A percentile compares a stretch with the other conserved stretches of the same genome.
phyloP scores from a whole-genome alignment of 2,113 vertebrate genomes.

The Dendrocopos noguchii region DNA sequence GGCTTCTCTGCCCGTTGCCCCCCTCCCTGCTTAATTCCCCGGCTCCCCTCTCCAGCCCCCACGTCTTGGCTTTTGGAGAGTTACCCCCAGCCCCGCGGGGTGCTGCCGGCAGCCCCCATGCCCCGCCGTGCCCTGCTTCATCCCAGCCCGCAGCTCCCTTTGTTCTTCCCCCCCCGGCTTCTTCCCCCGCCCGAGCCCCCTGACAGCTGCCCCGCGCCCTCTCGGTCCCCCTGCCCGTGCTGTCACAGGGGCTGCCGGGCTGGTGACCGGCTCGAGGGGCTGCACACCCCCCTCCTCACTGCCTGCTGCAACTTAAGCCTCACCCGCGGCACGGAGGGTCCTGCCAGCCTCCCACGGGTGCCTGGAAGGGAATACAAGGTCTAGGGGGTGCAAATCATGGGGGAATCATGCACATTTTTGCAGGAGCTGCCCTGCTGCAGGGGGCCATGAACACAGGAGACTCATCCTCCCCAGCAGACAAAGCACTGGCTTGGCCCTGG shows the following conservation, averaged over 20 bases:
- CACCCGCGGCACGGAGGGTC: neutral
- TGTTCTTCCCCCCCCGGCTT: conserved; percentile 39
- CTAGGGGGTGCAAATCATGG: accelerated
- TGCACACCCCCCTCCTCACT: accelerated
- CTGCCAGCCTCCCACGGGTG: neutral
- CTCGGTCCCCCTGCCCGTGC: accelerated
- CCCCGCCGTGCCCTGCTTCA: neutral
- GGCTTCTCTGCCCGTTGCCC: neutral
- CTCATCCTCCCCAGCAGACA: neutral
- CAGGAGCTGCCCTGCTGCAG: accelerated
- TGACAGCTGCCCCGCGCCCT: conserved; percentile 35
- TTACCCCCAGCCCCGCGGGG: neutral
- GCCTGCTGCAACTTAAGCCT: conserved; percentile 17
- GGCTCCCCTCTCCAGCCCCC: neutral
- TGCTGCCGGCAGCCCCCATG: neutral
- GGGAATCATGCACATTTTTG: accelerated
- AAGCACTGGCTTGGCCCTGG: neutral
- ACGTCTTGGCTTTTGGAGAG: neutral
- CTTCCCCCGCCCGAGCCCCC: neutral
- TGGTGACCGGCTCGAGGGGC: neutral
- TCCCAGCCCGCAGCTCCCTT: conserved; percentile 36
- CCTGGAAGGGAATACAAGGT: neutral
- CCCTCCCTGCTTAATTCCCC: neutral
- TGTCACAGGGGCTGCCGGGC: neutral
- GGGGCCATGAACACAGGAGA: accelerated